phyloP scores from a whole-genome alignment of 1,140 invertebrate genomes.

The Hycleus phaleratus region DNA sequence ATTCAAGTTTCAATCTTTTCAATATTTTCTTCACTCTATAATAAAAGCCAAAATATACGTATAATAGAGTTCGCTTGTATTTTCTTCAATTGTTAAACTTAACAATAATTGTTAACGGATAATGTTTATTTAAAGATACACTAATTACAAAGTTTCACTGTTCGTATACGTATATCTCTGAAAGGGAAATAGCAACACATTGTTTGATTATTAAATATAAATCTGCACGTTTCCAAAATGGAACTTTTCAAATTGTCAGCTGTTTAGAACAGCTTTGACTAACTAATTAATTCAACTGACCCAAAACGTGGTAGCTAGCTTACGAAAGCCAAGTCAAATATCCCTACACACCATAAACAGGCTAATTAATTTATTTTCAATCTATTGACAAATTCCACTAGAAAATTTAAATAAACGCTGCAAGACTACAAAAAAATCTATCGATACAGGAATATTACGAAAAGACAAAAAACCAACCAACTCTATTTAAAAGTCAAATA shows the following conservation, averaged over 20 bases:
- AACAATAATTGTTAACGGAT: neutral
- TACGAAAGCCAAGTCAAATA: constrained; percentile 31
- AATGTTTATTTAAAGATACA: constrained; percentile 10
- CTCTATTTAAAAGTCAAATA: too few species aligned
- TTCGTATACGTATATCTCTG: too few species aligned
- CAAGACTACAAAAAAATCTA: too few species aligned
- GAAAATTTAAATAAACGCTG: too few species aligned
- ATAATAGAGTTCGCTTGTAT: neutral
- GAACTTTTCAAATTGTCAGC: constrained; percentile 34
- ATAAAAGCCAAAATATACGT: too few species aligned
- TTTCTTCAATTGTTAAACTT: neutral
- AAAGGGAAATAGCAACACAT: constrained; percentile 26
- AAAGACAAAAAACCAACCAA: too few species aligned
- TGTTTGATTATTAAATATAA: constrained; percentile 35
- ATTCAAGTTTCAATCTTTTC: neutral
- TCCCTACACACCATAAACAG: constrained; percentile 17
- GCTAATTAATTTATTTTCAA: neutral
- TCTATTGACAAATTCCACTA: too few species aligned
- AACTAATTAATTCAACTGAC: constrained; percentile 33
- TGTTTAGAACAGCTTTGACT: constrained; percentile 29
- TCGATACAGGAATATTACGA: too few species aligned
- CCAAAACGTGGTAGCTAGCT: constrained; percentile 24
- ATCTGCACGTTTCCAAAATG: constrained; percentile 22
- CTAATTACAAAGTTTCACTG: constrained; percentile 3
- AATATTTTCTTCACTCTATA: too few species aligned